Conservation (phyloP, 1,140 invertebrate genomes). For the Eriosoma lanigerum region DNA sequence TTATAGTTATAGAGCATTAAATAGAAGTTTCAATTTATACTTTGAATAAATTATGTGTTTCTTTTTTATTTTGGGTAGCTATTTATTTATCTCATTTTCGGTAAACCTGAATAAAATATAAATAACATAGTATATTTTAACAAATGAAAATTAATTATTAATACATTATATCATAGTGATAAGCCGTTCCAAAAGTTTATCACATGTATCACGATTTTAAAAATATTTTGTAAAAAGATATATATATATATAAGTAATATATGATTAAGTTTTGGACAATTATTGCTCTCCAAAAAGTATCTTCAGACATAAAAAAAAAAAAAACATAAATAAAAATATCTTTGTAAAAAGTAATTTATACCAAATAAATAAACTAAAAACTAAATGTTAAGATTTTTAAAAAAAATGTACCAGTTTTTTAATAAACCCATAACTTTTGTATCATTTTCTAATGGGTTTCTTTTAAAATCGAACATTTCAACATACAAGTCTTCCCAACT, state of each 20-base stretch:
- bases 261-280: too few relatives aligned
- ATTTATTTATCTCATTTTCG: not conserved
- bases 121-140: too few relatives aligned
- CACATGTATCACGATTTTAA: too few relatives aligned
- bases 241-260: not conserved
- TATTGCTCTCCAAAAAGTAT: too few relatives aligned
- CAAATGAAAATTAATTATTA: not conserved
- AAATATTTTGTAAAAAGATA: too few relatives aligned
- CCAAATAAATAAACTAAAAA: not conserved
- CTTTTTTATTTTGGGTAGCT: not conserved
- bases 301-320: too few relatives aligned
- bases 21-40: too few relatives aligned
- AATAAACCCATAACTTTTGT: not conserved
- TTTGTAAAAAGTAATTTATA: too few relatives aligned
- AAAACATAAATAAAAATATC: too few relatives aligned
- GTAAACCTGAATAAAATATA: not conserved
- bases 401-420: not conserved
- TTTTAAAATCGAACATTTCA: not conserved
- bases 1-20: too few relatives aligned
- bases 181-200: too few relatives aligned
- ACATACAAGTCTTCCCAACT: not conserved
- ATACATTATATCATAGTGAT: not conserved
- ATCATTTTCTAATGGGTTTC: not conserved
- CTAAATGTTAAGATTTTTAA: not conserved
- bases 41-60: not conserved